These are phyloP conservation scores for Bos javanicus DNA, from an alignment of 2,113 vertebrate genomes.

Conservation along the genomic window DNA sequence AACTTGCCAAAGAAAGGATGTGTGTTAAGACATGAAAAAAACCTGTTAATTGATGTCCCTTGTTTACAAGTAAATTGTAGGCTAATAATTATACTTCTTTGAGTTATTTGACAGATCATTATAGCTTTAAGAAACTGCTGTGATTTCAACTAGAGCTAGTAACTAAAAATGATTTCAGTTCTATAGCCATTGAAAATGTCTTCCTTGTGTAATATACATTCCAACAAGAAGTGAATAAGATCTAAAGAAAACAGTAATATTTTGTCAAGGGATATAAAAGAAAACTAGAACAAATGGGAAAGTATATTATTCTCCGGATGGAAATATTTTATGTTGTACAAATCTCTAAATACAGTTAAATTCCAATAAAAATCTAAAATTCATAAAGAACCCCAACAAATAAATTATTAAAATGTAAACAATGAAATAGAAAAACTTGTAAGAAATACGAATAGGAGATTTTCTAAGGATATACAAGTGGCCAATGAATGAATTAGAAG, in stretches of 20 bases:
- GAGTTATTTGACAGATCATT: neutral
- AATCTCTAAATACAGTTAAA: neutral
- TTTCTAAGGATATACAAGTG: neutral
- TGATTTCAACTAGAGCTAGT: neutral
- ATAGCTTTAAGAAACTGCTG: neutral
- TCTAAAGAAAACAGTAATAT: neutral
- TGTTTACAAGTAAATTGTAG: neutral
- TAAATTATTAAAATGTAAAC: neutral
- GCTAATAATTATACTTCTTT: neutral
- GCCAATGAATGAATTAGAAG: neutral
- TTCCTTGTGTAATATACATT: neutral
- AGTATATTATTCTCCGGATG: neutral
- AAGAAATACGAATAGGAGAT: neutral
- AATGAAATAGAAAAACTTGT: neutral
- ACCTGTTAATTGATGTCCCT: neutral
- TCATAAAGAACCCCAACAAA: neutral
- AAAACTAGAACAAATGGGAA: neutral
- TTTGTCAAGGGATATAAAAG: neutral
- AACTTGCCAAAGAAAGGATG: neutral
- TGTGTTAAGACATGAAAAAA: neutral
- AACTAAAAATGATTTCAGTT: slow-evolving; percentile 1
- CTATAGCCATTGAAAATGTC: neutral
- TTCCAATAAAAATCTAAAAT: neutral
- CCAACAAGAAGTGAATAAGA: neutral
- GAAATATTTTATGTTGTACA: neutral